phyloP scores from a whole-genome alignment of 1,140 invertebrate species.

The Achroia grisella region DNA sequence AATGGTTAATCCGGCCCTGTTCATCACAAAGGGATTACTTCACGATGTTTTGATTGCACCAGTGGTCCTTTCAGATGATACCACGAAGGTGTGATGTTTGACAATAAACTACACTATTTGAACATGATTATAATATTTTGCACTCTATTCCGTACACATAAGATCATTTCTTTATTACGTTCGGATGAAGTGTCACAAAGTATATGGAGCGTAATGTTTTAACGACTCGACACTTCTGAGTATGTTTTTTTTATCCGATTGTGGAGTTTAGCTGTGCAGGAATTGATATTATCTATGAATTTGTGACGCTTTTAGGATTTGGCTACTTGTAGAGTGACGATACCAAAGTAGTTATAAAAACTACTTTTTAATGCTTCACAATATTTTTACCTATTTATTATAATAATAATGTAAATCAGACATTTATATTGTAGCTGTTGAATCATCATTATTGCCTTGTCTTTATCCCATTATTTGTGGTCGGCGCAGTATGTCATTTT shows the following conservation, averaged over 20 bases:
- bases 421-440: too few species aligned
- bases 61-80: constrained; percentile 28
- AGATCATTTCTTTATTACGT: background rate
- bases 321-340: too few species aligned
- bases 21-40: constrained; percentile 33
- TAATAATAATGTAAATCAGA: too few species aligned
- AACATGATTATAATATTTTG: background rate
- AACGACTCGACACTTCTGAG: constrained; percentile 38
- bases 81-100: constrained; percentile 27
- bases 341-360: too few species aligned
- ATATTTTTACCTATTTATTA: too few species aligned
- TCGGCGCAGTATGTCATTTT: too few species aligned
- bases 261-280: background rate
- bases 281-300: too few species aligned
- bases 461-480: too few species aligned
- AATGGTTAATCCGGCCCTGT: too few species aligned
- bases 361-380: too few species aligned
- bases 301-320: too few species aligned
- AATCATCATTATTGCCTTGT: too few species aligned
- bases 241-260: constrained; percentile 6
- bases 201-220: constrained; percentile 33
- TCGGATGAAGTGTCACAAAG: constrained; percentile 12
- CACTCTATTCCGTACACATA: background rate
- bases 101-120: constrained; percentile 1
- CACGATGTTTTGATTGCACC: constrained; percentile 48